A percentile compares a stretch with the other conserved stretches of the same genome.
phyloP scores from a whole-genome alignment of 2,888 invertebrate species.

The Tachina lurida region DNA sequence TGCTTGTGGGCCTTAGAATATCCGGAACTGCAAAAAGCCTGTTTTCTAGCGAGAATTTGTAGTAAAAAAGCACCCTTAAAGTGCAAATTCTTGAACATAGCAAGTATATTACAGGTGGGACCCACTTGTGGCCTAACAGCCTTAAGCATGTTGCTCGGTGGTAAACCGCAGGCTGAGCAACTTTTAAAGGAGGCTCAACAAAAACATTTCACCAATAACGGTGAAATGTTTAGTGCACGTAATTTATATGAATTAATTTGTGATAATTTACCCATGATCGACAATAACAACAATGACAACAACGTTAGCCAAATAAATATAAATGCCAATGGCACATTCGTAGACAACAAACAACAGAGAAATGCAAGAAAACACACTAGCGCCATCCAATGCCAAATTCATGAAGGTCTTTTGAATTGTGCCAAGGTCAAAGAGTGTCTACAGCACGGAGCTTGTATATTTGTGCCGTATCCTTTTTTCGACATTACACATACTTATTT shows the following conservation, averaged over 20 bases:
- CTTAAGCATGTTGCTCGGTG: slow-evolving; percentile 89
- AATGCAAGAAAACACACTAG: slow-evolving; percentile 28
- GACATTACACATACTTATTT: neutral
- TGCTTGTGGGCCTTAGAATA: slow-evolving; percentile 85
- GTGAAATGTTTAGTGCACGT: slow-evolving; percentile 94
- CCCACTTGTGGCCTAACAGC: slow-evolving; percentile 96
- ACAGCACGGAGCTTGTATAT: slow-evolving; percentile 81
- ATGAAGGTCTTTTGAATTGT: slow-evolving; percentile 82
- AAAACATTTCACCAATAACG: slow-evolving; percentile 89
- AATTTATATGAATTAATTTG: slow-evolving; percentile 85
- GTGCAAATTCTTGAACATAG: slow-evolving; percentile 83
- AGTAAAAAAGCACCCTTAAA: slow-evolving; percentile 83
- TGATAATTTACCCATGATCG: slow-evolving; percentile 73
- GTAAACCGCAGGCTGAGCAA: slow-evolving; percentile 84
- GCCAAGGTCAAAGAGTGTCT: slow-evolving; percentile 82
- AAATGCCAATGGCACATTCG: slow-evolving; percentile 52
- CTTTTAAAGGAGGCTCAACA: slow-evolving; percentile 86
- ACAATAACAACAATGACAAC: slow-evolving; percentile 60
- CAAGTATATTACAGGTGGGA: slow-evolving; percentile 82
- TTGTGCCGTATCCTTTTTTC: slow-evolving; percentile 85
- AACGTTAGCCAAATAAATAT: slow-evolving; percentile 27
- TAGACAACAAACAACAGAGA: slow-evolving; percentile 23
- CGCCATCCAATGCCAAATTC: slow-evolving; percentile 76
- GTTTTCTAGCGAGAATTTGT: slow-evolving; percentile 85
- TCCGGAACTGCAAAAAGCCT: slow-evolving; percentile 85